Conservation (phyloP, 1,140 invertebrate species). For the Drosophila mayri region DNA sequence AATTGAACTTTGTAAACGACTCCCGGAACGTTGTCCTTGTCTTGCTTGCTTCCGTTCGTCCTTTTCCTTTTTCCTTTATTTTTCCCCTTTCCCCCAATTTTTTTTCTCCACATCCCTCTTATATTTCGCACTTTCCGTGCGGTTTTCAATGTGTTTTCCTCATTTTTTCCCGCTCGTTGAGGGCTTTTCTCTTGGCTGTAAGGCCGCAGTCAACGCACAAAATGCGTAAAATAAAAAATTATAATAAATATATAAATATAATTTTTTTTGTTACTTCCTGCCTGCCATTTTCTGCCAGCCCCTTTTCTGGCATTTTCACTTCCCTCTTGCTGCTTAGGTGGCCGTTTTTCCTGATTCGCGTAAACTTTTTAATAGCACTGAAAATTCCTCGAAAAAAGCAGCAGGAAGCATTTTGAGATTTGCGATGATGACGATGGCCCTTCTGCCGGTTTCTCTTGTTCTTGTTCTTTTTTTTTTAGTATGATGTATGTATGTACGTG, state of each 20-base stretch:
- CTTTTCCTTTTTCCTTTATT: slow-evolving; percentile 1
- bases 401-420: slow-evolving; percentile 50
- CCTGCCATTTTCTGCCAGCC: not conserved
- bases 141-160: slow-evolving; percentile 48
- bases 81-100: not conserved
- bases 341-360: slow-evolving; percentile 47
- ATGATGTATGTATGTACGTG: slow-evolving; percentile 11
- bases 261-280: slow-evolving; percentile 38
- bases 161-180: slow-evolving; percentile 25
- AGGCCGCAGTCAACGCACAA: slow-evolving; percentile 44
- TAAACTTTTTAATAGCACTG: slow-evolving; percentile 50
- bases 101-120: slow-evolving; percentile 18
- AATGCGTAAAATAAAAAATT: slow-evolving; percentile 53
- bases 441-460: not conserved
- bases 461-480: not conserved
- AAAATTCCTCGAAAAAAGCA: slow-evolving; percentile 38
- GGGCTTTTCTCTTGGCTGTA: slow-evolving; percentile 17
- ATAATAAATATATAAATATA: slow-evolving; percentile 51
- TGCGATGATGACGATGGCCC: slow-evolving; percentile 44
- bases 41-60: slow-evolving; percentile 10
- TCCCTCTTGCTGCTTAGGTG: slow-evolving; percentile 36
- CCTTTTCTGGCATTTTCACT: slow-evolving; percentile 25
- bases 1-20: slow-evolving; percentile 24
- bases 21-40: slow-evolving; percentile 11
- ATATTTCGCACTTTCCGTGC: slow-evolving; percentile 51